Conservation (phyloP, 2,888 invertebrate species). For the Rhopalosiphum nymphaeae region DNA sequence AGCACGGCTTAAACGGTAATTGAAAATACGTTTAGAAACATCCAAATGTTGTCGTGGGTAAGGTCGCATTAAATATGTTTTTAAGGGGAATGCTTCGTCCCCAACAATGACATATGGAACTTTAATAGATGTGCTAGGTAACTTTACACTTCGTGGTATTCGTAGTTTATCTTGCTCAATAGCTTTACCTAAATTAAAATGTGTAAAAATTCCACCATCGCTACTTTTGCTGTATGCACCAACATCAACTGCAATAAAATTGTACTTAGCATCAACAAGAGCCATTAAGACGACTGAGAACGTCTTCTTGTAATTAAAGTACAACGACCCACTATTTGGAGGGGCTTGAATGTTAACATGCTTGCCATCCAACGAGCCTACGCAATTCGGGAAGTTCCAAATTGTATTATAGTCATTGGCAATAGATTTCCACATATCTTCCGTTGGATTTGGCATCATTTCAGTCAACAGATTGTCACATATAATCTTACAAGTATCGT, state of each 20-base stretch:
- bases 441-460: background rate
- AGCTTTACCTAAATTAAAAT: conserved; percentile 32
- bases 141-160: background rate
- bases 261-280: background rate
- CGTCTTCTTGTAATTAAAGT: conserved; percentile 25
- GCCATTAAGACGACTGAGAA: conserved; percentile 10
- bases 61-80: conserved; percentile 23
- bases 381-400: conserved; percentile 4
- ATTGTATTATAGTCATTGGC: conserved; percentile 3
- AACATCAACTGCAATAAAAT: conserved; percentile 8
- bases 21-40: conserved; percentile 16
- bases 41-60: conserved; percentile 17
- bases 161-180: background rate
- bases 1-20: background rate
- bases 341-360: conserved; percentile 6
- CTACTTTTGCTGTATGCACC: conserved; percentile 20
- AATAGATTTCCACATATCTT: background rate
- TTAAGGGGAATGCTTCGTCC: conserved; percentile 27
- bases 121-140: background rate
- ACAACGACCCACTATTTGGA: conserved; percentile 9
- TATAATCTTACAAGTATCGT: conserved; percentile 23
- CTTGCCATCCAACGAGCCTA: background rate
- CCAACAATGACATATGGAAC: conserved; percentile 14
- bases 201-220: conserved; percentile 27
- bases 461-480: background rate